These are phyloP conservation scores for Cryptoblepharus egeriae DNA, from an alignment of 2,797 vertebrate genomes.

Conservation along the genomic window DNA sequence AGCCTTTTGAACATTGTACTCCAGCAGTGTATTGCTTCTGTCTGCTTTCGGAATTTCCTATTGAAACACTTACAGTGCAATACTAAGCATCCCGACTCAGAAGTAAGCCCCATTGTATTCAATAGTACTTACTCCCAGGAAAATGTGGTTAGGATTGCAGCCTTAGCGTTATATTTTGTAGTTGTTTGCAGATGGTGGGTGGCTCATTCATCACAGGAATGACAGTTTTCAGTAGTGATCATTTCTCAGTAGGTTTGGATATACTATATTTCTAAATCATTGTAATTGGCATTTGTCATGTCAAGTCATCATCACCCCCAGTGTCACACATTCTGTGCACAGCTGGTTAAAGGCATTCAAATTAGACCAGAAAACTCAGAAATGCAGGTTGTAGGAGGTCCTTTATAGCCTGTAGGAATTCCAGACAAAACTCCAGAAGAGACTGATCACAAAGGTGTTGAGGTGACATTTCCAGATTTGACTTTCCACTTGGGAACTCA, in stretches of 20 bases:
- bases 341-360: not conserved
- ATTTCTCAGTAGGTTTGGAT: conserved; percentile 40
- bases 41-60: conserved; percentile 45
- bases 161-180: conserved; percentile 48
- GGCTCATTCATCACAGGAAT: conserved; percentile 57
- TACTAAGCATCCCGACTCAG: too few relatives aligned
- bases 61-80: conserved; percentile 69
- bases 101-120: too few relatives aligned
- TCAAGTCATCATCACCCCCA: conserved; percentile 51
- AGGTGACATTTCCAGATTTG: not conserved
- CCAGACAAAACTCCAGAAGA: not conserved
- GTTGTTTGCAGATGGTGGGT: conserved; percentile 36
- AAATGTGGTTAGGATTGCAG: too few relatives aligned
- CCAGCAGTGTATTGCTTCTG: conserved; percentile 58
- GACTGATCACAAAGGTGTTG: not conserved
- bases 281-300: conserved; percentile 19
- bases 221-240: conserved; percentile 48
- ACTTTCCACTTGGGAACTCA: conserved; percentile 17
- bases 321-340: not conserved
- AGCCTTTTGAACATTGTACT: conserved; percentile 83
- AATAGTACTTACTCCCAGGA: too few relatives aligned
- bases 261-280: conserved; percentile 22
- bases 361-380: conserved; percentile 43
- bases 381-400: not conserved
- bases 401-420: not conserved